Percentiles rank a stretch among this genome's conserved stretches.
These are phyloP conservation scores for Acanthosepion lycidas DNA, from an alignment of 2,888 invertebrate genomes.

Conservation along the genomic window DNA sequence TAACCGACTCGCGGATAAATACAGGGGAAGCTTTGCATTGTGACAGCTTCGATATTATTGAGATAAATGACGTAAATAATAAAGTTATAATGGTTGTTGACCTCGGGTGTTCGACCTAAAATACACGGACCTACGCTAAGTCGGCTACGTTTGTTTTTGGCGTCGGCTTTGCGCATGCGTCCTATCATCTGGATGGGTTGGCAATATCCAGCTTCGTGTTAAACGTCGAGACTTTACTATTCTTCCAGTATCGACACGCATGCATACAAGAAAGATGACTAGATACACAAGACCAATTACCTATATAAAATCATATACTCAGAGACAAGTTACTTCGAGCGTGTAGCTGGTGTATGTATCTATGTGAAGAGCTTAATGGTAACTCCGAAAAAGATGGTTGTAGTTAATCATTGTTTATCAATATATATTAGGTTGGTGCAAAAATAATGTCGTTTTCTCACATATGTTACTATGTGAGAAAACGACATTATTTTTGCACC, in stretches of 20 bases:
- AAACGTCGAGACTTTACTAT: neutral
- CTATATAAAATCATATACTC: too few relatives aligned
- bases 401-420: too few relatives aligned
- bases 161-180: neutral
- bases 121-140: conserved; percentile 1
- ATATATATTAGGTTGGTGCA: too few relatives aligned
- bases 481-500: too few relatives aligned
- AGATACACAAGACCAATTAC: too few relatives aligned
- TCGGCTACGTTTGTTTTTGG: neutral
- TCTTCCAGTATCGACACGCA: neutral
- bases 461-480: too few relatives aligned
- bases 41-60: conserved; percentile 23
- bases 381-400: too few relatives aligned
- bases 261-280: too few relatives aligned
- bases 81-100: neutral
- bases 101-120: neutral
- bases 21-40: neutral
- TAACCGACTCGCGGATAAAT: conserved; percentile 7
- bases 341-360: too few relatives aligned
- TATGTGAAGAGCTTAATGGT: too few relatives aligned
- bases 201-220: neutral
- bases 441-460: too few relatives aligned
- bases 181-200: neutral
- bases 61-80: conserved; percentile 33
- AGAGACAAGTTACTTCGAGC: too few relatives aligned